A percentile compares a stretch with the other conserved stretches of the same genome.
Evolutionary conservation across 2,113 vertebrate species (phyloP).

Genomic region (Oostethus manadensis): DNA sequence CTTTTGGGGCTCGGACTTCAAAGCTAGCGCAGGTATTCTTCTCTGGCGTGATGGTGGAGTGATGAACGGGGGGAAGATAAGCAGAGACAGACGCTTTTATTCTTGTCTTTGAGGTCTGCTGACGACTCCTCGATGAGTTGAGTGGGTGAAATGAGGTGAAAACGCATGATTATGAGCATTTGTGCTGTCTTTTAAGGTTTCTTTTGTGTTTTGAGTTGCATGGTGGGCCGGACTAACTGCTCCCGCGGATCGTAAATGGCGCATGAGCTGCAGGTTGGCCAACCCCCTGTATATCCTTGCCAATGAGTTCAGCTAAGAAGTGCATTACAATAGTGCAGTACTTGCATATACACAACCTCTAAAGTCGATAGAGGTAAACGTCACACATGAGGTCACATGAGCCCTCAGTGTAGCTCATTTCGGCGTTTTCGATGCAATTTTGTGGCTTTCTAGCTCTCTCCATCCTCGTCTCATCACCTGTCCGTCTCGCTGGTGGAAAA

Average conservation of each 20-base stretch:
- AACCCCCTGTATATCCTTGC: no score
- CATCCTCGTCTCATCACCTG: not conserved
- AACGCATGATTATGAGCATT: not conserved
- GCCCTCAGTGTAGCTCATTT: no score
- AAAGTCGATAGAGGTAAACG: no score
- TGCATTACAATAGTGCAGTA: no score
- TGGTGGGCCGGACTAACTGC: no score
- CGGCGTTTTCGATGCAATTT: not conserved
- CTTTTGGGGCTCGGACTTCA: constrained; percentile 49
- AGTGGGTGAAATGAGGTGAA: constrained; percentile 21
- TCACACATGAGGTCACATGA: no score
- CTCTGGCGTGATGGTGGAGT: constrained; percentile 48
- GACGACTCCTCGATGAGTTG: constrained; percentile 39
- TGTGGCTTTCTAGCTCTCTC: constrained; percentile 1
- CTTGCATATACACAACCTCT: no score
- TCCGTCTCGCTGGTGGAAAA: constrained; percentile 3
- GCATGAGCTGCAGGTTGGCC: no score
- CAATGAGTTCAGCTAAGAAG: no score
- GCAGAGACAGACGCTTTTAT: constrained; percentile 56
- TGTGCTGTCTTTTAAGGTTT: no score
- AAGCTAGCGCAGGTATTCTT: constrained; percentile 60
- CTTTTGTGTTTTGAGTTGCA: no score
- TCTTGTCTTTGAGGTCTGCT: constrained; percentile 33
- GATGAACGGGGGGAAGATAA: constrained; percentile 55
- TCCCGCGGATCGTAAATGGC: no score